Evolutionary conservation across 2,888 invertebrate genomes (phyloP).

Genomic region (Eristalinus aeneus): DNA sequence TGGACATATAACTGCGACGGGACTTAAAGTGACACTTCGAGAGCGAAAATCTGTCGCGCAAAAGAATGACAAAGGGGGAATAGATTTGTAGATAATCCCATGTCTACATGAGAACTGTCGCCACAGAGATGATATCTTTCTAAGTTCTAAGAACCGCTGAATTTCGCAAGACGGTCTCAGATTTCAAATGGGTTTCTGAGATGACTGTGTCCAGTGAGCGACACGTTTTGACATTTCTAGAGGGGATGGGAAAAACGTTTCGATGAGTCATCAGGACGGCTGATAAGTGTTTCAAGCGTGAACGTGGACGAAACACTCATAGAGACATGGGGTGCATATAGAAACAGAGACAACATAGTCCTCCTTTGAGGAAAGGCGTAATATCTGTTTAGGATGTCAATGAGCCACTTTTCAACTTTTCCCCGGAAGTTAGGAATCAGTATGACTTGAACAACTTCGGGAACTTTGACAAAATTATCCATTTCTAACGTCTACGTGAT

Average conservation of each 20-base stretch:
- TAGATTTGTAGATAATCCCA: not conserved
- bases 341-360: too few relatives aligned
- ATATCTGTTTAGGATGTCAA: too few relatives aligned
- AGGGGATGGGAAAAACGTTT: too few relatives aligned
- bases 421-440: too few relatives aligned
- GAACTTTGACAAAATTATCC: too few relatives aligned
- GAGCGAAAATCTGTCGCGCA: not conserved
- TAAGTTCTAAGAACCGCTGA: not conserved
- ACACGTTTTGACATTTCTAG: not conserved
- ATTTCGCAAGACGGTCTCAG: not conserved
- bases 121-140: not conserved
- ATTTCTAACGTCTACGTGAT: too few relatives aligned
- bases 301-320: too few relatives aligned
- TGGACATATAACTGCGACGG: not conserved
- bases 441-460: too few relatives aligned
- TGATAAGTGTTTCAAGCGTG: too few relatives aligned
- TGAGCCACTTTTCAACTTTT: too few relatives aligned
- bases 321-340: too few relatives aligned
- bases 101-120: not conserved
- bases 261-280: not conserved
- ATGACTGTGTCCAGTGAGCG: not conserved
- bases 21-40: not conserved
- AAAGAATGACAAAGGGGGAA: not conserved
- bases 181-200: not conserved
- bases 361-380: too few relatives aligned